Conservation (phyloP, 2,888 invertebrate genomes). For the Dryobota labecula region DNA sequence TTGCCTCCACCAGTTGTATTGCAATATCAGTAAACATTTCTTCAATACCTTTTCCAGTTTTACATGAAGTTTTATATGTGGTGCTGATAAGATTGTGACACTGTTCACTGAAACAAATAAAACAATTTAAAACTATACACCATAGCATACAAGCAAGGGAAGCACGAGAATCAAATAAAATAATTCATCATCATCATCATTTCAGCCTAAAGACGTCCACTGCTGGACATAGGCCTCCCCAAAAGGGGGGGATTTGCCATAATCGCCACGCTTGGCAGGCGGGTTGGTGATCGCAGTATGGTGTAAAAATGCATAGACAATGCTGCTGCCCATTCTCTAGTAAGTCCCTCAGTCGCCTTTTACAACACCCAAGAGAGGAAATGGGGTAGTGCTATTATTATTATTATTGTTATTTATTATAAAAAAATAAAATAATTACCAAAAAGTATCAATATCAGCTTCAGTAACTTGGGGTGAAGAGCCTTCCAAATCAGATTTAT, state of each 20-base stretch:
- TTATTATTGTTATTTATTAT: no score
- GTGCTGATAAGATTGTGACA: constrained; percentile 97
- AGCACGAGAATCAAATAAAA: background rate
- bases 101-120: constrained; percentile 92
- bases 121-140: constrained; percentile 17
- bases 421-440: constrained; percentile 87
- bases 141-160: background rate
- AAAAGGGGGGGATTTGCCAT: no score
- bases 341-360: no score
- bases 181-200: no score
- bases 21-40: constrained; percentile 98
- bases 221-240: no score
- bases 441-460: constrained; percentile 96
- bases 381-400: no score
- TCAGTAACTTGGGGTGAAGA: constrained; percentile 95
- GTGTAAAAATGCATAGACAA: no score
- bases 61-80: constrained; percentile 97
- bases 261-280: no score
- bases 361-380: no score
- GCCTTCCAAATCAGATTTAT: constrained; percentile 95
- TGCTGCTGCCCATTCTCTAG: no score
- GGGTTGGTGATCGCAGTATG: no score
- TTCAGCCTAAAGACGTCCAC: no score
- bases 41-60: constrained; percentile 95
- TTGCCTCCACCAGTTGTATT: constrained; percentile 94